Evolutionary conservation across 1,140 invertebrate genomes (phyloP), one percentile per base, ranked within the genome.

Genomic region (Asbolus verrucosus): DNA sequence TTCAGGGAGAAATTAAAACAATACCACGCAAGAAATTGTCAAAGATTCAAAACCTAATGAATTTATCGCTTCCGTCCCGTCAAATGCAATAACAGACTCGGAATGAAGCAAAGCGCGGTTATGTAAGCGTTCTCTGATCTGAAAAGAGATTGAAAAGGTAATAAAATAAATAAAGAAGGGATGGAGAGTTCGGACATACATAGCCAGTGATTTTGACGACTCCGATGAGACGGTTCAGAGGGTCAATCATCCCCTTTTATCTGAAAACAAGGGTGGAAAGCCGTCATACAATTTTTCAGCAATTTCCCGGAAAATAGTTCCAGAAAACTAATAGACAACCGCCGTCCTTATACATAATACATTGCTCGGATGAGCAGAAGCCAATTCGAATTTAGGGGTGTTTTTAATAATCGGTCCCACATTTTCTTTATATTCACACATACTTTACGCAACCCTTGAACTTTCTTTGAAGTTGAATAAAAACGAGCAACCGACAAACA

Each of bases 381-480:
- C n/a, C n/a, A n/a, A n/a, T n/a, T 27, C 24, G n/a, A 38, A 43
- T 3, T 54, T 27, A 2, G 46, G n/a, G 21, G 27, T 54, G 19
- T 27, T 54, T 54, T 30, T 24, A 27, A 27, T 54, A 27, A 50
- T 50, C 14, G 50, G 4, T 27, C 11, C 2, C 18, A n/a, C n/a
- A n/a, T n/a, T n/a, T n/a, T n/a, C n/a, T n/a, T n/a, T n/a, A n/a
- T n/a, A 2, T 59, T 30, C 9, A 2, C 11, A 19, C 21, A 13
- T 36, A 36, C 33, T 36, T 36, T 2, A 36, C 33, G 33, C 33
- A 11, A 36, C 33, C 11, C 21, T 59, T 59, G 50, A 59, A 59
- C 50, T 69, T 69, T 62, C 67, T 69, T 62, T 39, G 67, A 41
- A 31, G 59, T 46, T 33, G 67, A 31, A 69, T 15, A 62, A 36